Percentiles rank a stretch among this genome's conserved stretches.
phyloP scores from a whole-genome alignment of 2,888 invertebrate genomes.

The Spatulosminthurus flaviceps region DNA sequence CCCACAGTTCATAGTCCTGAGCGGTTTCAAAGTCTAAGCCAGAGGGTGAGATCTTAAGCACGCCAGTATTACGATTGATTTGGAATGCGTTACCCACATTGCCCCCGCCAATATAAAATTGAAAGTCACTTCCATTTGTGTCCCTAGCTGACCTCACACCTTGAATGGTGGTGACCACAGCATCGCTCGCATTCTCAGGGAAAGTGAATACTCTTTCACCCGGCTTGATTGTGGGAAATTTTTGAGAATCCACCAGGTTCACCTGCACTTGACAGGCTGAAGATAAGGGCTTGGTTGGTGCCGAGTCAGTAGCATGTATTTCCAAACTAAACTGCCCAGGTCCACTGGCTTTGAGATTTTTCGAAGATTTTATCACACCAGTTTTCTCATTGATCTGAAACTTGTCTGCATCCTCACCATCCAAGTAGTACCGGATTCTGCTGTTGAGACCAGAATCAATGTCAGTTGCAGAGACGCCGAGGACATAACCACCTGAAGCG shows the following conservation, averaged over 20 bases:
- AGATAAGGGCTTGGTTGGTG: slow-evolving; percentile 72
- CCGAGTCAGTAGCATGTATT: slow-evolving; percentile 84
- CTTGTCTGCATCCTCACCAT: slow-evolving; percentile 80
- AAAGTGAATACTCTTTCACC: slow-evolving; percentile 72
- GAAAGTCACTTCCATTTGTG: slow-evolving; percentile 66
- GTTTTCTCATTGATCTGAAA: slow-evolving; percentile 82
- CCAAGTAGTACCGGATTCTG: slow-evolving; percentile 84
- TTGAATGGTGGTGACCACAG: slow-evolving; percentile 59
- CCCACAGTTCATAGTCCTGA: slow-evolving; percentile 87
- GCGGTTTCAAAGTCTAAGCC: slow-evolving; percentile 87
- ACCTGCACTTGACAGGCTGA: slow-evolving; percentile 81
- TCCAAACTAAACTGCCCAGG: slow-evolving; percentile 73
- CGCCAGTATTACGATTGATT: slow-evolving; percentile 81
- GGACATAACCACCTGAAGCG: slow-evolving; percentile 82
- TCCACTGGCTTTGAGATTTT: slow-evolving; percentile 71
- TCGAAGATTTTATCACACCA: slow-evolving; percentile 85
- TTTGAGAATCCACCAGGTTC: slow-evolving; percentile 77
- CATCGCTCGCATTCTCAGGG: slow-evolving; percentile 76
- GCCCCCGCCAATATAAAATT: slow-evolving; percentile 91
- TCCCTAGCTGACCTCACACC: slow-evolving; percentile 39
- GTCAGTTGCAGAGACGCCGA: slow-evolving; percentile 85
- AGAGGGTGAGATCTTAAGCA: slow-evolving; percentile 79
- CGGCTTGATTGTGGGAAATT: slow-evolving; percentile 80
- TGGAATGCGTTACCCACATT: slow-evolving; percentile 87
- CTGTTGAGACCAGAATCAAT: slow-evolving; percentile 86